These are phyloP conservation scores for Drosophila arawakana DNA, from an alignment of 1,140 invertebrate genomes.

Conservation along the genomic window DNA sequence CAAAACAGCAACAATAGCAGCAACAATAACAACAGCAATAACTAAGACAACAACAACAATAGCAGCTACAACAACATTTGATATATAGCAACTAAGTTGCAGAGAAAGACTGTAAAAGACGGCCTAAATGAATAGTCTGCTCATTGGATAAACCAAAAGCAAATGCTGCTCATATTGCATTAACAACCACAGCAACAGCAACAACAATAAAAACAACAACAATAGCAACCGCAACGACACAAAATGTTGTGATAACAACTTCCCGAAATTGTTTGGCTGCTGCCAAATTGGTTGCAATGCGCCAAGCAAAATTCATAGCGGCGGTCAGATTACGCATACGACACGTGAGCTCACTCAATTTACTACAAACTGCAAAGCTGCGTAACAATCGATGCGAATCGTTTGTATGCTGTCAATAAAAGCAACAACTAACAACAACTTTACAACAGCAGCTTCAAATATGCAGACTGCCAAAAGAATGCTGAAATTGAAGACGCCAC, in stretches of 20 bases:
- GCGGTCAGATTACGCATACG: conserved; percentile 67
- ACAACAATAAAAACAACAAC: conserved; percentile 7
- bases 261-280: conserved; percentile 58
- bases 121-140: conserved; percentile 40
- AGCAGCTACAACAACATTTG: conserved; percentile 25
- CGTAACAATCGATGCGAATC: conserved; percentile 21
- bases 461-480: conserved; percentile 76
- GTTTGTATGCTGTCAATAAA: conserved; percentile 25
- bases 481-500: conserved; percentile 75
- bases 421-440: conserved; percentile 31
- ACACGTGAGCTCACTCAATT: conserved; percentile 44
- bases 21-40: conserved; percentile 15
- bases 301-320: conserved; percentile 45
- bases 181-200: conserved; percentile 15
- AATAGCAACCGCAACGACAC: conserved; percentile 24
- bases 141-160: conserved; percentile 28
- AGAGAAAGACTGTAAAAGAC: conserved; percentile 28
- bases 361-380: not conserved
- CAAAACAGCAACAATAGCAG: conserved; percentile 36
- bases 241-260: conserved; percentile 65
- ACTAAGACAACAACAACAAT: conserved; percentile 34
- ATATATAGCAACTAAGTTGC: conserved; percentile 42
- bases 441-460: conserved; percentile 37
- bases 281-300: conserved; percentile 45
- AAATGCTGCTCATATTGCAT: conserved; percentile 39